phyloP scores from a whole-genome alignment of 2,888 invertebrate species.

The Biston stratarius region DNA sequence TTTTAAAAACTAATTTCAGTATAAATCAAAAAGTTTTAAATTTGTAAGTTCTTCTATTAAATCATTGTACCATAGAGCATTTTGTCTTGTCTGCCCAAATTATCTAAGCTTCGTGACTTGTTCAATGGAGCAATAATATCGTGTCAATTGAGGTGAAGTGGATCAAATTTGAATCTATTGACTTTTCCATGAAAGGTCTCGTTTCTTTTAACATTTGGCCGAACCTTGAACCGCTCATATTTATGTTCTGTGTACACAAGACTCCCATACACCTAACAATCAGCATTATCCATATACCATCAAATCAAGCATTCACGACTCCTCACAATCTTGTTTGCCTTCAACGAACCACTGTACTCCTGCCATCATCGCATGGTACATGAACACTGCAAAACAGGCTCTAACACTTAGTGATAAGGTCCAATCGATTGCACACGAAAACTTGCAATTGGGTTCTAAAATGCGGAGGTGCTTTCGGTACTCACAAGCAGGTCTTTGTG shows the following conservation, averaged over 20 bases:
- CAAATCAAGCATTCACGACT: slow-evolving; percentile 76
- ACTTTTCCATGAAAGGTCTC: slow-evolving; percentile 28
- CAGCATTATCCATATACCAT: slow-evolving; percentile 64
- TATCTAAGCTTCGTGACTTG: slow-evolving; percentile 16
- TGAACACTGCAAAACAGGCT: slow-evolving; percentile 62
- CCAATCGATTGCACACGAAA: slow-evolving; percentile 58
- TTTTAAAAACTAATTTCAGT: not conserved
- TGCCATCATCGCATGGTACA: slow-evolving; percentile 46
- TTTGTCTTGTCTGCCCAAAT: slow-evolving; percentile 11
- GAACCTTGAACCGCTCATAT: slow-evolving; percentile 34
- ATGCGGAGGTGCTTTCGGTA: slow-evolving; percentile 79
- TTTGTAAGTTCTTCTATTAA: slow-evolving; percentile 5
- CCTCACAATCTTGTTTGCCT: slow-evolving; percentile 79
- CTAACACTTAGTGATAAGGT: slow-evolving; percentile 60
- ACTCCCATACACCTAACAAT: slow-evolving; percentile 53
- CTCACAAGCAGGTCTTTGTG: slow-evolving; percentile 82
- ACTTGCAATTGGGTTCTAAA: slow-evolving; percentile 73
- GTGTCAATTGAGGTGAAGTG: slow-evolving; percentile 38
- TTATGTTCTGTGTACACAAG: slow-evolving; percentile 39
- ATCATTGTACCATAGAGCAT: slow-evolving; percentile 3
- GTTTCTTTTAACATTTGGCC: slow-evolving; percentile 21
- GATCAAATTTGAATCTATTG: slow-evolving; percentile 37
- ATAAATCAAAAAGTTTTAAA: not conserved
- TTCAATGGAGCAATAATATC: slow-evolving; percentile 30
- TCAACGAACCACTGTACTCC: slow-evolving; percentile 69